Conservation (phyloP, 2,888 invertebrate genomes). For the Ernsta delagoae region DNA sequence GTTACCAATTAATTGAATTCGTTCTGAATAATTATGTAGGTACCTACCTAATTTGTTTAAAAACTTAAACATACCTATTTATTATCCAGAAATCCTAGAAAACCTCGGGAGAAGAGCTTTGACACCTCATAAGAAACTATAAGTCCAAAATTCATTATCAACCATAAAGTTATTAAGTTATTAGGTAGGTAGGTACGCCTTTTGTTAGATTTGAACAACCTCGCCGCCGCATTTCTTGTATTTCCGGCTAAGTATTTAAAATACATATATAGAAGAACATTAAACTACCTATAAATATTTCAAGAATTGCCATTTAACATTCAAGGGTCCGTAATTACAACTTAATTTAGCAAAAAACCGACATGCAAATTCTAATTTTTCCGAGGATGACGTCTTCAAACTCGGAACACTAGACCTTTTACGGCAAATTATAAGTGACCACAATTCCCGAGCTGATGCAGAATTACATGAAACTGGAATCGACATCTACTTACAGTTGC, state of each 20-base stretch:
- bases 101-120: too few relatives aligned
- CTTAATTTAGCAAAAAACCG: constrained; percentile 6
- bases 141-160: too few relatives aligned
- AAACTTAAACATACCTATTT: too few relatives aligned
- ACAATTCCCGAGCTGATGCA: background rate
- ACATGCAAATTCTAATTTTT: constrained; percentile 7
- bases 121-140: too few relatives aligned
- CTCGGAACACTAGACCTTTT: background rate
- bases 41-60: too few relatives aligned
- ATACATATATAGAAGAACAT: background rate
- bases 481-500: background rate
- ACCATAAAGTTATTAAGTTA: too few relatives aligned
- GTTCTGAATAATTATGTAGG: too few relatives aligned
- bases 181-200: too few relatives aligned
- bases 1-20: too few relatives aligned
- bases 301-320: background rate
- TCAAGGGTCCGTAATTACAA: background rate
- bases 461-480: background rate
- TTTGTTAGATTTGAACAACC: background rate
- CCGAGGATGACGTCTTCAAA: background rate
- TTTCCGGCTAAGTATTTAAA: background rate
- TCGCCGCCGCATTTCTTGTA: background rate
- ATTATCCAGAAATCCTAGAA: too few relatives aligned
- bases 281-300: background rate
- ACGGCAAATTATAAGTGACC: background rate